These are phyloP conservation scores for Heliconius melpomene DNA, from an alignment of 1,140 invertebrate species.

Conservation along the genomic window DNA sequence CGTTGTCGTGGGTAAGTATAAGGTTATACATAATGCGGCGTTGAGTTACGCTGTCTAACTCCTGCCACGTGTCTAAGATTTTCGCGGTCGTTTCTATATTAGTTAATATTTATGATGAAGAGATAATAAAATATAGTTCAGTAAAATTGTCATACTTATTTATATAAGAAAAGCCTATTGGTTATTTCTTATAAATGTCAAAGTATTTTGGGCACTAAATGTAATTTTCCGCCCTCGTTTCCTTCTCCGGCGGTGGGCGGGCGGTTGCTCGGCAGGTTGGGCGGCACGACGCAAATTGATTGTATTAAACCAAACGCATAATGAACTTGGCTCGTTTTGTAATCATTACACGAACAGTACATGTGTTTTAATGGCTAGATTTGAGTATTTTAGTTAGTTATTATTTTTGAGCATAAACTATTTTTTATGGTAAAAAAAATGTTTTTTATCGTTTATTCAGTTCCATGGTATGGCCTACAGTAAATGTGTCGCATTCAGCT, in stretches of 20 bases:
- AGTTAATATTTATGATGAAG: too few species aligned
- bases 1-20: background rate
- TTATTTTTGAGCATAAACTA: too few species aligned
- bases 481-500: too few species aligned
- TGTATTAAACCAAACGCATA: constrained; percentile 22
- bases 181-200: constrained; percentile 5
- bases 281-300: constrained; percentile 28
- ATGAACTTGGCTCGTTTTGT: constrained; percentile 17
- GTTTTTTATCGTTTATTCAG: too few species aligned
- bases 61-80: too few species aligned
- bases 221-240: constrained; percentile 31
- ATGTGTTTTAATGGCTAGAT: background rate
- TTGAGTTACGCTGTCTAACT: background rate
- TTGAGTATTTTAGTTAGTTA: background rate
- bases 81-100: too few species aligned
- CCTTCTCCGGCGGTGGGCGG: background rate
- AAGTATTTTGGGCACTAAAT: constrained; percentile 24
- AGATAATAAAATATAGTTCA: background rate
- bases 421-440: too few species aligned
- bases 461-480: too few species aligned
- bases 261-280: background rate
- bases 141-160: background rate
- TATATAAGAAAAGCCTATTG: background rate
- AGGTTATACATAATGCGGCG: background rate
- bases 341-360: background rate